Evolutionary conservation across 2,113 vertebrate species (phyloP).

Genomic region (Camelus bactrianus): DNA sequence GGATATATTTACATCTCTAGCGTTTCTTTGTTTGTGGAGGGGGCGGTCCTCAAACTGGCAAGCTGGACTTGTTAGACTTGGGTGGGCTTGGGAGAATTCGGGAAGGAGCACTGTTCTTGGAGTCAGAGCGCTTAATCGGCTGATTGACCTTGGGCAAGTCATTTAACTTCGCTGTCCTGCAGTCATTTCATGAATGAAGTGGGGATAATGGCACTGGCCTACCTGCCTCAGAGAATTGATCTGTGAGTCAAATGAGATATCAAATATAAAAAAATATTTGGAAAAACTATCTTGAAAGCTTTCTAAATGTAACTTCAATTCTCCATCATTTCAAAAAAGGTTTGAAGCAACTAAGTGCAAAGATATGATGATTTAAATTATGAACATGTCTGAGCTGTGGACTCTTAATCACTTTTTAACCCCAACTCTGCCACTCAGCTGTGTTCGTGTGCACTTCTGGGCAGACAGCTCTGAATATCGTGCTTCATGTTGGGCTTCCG

Average conservation of each 20-base stretch:
- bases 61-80: neutral
- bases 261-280: neutral
- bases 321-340: neutral
- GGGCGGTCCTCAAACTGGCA: neutral
- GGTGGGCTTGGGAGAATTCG: neutral
- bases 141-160: neutral
- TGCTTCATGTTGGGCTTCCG: neutral
- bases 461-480: neutral
- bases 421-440: neutral
- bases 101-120: neutral
- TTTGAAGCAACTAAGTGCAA: neutral
- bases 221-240: neutral
- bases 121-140: neutral
- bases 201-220: neutral
- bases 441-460: neutral
- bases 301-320: constrained; percentile 24
- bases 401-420: neutral
- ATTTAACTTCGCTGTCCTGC: neutral
- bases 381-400: neutral
- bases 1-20: neutral
- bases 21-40: neutral
- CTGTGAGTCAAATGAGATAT: neutral
- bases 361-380: neutral
- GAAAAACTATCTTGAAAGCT: neutral
- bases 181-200: neutral